Conservation (phyloP, 2,888 invertebrate species). For the Pyrrhia umbra region DNA sequence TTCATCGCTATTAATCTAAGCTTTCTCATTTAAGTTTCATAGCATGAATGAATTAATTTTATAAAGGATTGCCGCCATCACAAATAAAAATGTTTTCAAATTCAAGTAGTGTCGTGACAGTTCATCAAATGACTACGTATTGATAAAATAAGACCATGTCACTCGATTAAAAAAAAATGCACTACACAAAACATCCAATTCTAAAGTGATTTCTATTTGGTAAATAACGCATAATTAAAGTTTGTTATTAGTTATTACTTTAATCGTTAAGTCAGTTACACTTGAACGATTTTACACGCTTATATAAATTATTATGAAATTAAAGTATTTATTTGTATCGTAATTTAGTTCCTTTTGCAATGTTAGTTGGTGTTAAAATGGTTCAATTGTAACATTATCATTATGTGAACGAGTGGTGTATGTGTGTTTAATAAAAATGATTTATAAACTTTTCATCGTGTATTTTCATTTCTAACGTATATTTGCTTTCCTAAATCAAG, state of each 20-base stretch:
- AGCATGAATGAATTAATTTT: constrained; percentile 1
- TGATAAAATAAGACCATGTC: too few species aligned
- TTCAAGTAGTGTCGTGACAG: too few species aligned
- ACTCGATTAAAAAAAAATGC: too few species aligned
- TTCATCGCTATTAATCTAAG: neutral
- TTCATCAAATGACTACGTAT: too few species aligned
- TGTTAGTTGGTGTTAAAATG: constrained; percentile 47
- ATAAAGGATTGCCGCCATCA: constrained; percentile 28
- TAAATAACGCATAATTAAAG: constrained; percentile 47
- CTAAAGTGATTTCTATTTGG: constrained; percentile 3
- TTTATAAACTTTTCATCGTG: constrained; percentile 72
- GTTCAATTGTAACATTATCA: constrained; percentile 60
- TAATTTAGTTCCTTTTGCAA: constrained; percentile 55
- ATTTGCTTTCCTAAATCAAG: too few species aligned
- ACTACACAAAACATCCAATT: neutral
- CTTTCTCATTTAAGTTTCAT: neutral
- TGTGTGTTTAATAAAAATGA: constrained; percentile 80
- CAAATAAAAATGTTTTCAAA: constrained; percentile 5
- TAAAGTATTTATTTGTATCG: constrained; percentile 44
- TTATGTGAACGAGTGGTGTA: constrained; percentile 72
- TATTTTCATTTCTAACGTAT: constrained; percentile 39
- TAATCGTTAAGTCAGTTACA: constrained; percentile 54
- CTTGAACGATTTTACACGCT: constrained; percentile 55
- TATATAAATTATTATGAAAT: constrained; percentile 28
- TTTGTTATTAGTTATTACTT: constrained; percentile 56